Conservation (phyloP, 2,113 vertebrate genomes). For the Todiramphus chloris region DNA sequence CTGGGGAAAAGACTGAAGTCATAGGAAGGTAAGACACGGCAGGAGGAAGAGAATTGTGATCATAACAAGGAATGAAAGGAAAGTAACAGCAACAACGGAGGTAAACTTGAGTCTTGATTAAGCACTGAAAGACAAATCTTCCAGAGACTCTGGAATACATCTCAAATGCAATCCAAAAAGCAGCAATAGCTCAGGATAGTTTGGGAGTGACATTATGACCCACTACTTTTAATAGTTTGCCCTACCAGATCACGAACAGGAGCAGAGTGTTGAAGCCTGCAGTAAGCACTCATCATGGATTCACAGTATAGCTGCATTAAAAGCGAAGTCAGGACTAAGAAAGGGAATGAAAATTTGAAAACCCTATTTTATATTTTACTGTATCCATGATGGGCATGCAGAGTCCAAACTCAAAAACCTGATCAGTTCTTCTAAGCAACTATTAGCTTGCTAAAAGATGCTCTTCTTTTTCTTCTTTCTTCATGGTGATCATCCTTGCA, state of each 20-base stretch:
- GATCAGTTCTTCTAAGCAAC: neutral
- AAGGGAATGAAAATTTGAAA: neutral
- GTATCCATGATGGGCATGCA: neutral
- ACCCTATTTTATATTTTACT: neutral
- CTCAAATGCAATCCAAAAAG: neutral
- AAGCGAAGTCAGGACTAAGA: neutral
- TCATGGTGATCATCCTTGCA: neutral
- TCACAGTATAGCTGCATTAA: neutral
- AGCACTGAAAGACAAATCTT: neutral
- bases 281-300: rapidly evolving
- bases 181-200: neutral
- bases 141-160: neutral
- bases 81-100: neutral
- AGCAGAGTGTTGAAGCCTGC: neutral
- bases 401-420: neutral
- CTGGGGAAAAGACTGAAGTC: neutral
- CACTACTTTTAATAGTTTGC: neutral
- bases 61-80: neutral
- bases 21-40: neutral
- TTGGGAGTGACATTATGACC: neutral
- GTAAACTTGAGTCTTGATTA: neutral
- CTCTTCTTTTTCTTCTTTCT: neutral
- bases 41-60: neutral
- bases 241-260: neutral
- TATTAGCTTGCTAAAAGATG: neutral